Conservation (phyloP, 2,113 vertebrate species). For the Gambusia affinis region DNA sequence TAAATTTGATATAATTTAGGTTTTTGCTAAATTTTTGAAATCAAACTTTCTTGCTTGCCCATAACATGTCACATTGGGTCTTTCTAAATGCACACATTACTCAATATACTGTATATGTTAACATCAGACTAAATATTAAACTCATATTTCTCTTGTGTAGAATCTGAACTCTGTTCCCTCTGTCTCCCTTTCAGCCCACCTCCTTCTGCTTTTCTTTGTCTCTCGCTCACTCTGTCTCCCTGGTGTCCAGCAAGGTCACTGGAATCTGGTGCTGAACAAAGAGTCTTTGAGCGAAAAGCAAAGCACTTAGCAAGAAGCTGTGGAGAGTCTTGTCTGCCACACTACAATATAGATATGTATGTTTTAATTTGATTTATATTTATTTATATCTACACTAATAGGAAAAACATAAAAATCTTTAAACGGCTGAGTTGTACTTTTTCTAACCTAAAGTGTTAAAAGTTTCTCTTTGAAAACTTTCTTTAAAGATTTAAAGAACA, state of each 20-base stretch:
- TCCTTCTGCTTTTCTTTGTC: slow-evolving; percentile 48
- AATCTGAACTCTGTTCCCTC: background rate
- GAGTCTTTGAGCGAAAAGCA: slow-evolving; percentile 65
- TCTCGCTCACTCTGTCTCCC: slow-evolving; percentile 40
- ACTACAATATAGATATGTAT: background rate
- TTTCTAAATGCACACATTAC: background rate
- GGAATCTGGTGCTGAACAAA: slow-evolving; percentile 69
- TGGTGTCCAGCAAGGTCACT: slow-evolving; percentile 60
- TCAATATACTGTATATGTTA: background rate
- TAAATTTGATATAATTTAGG: background rate
- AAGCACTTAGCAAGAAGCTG: slow-evolving; percentile 21
- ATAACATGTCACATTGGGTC: slow-evolving; percentile 7
- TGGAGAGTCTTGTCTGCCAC: slow-evolving; percentile 1
- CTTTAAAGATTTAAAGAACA: too few species aligned
- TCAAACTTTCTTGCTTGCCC: background rate
- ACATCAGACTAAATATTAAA: background rate
- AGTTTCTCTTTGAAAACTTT: too few species aligned
- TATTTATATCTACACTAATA: background rate
- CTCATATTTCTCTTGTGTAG: slow-evolving; percentile 3
- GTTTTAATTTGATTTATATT: background rate
- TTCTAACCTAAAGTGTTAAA: too few species aligned
- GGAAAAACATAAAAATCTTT: background rate
- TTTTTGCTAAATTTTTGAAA: background rate
- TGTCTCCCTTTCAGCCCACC: slow-evolving; percentile 7
- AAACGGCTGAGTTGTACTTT: background rate